Percentiles rank a stretch among this genome's conserved stretches.
These are phyloP conservation scores for Ophion ellenae DNA, from an alignment of 2,888 invertebrate species.

Conservation along the genomic window DNA sequence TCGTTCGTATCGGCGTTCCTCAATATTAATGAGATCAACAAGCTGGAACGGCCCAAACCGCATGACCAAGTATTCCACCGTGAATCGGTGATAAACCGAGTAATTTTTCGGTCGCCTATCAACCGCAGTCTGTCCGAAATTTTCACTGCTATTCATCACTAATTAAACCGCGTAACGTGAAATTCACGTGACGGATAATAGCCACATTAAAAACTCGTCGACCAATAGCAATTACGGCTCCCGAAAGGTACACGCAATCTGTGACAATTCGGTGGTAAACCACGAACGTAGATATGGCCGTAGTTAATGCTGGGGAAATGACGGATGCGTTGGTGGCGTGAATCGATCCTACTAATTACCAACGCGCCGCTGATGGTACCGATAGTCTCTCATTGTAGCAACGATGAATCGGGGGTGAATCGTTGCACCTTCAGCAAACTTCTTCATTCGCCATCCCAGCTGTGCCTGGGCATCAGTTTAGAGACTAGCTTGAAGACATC, in stretches of 20 bases:
- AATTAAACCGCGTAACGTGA: background rate
- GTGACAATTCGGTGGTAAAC: background rate
- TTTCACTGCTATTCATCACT: constrained; percentile 11
- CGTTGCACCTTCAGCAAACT: background rate
- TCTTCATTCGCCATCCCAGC: background rate
- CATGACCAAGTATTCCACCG: constrained; percentile 8
- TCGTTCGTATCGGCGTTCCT: background rate
- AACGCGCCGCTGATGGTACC: constrained; percentile 11
- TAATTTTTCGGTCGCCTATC: constrained; percentile 1
- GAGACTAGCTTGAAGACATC: background rate
- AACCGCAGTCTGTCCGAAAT: background rate
- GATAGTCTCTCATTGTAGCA: background rate
- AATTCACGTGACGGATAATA: background rate
- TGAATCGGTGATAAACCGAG: background rate
- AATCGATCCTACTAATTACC: constrained; percentile 5
- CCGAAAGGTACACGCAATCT: background rate
- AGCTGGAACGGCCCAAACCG: background rate
- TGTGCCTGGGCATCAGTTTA: background rate
- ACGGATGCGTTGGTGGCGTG: constrained; percentile 18
- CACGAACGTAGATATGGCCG: constrained; percentile 5
- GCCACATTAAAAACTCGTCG: constrained; percentile 5
- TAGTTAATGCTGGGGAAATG: background rate
- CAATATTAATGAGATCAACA: background rate
- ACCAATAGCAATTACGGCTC: constrained; percentile 8
- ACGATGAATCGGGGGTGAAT: background rate